A percentile compares a stretch with the other conserved stretches of the same genome.
Conservation (phyloP, 2,888 invertebrate species). For the Stratiomys singularior region DNA sequence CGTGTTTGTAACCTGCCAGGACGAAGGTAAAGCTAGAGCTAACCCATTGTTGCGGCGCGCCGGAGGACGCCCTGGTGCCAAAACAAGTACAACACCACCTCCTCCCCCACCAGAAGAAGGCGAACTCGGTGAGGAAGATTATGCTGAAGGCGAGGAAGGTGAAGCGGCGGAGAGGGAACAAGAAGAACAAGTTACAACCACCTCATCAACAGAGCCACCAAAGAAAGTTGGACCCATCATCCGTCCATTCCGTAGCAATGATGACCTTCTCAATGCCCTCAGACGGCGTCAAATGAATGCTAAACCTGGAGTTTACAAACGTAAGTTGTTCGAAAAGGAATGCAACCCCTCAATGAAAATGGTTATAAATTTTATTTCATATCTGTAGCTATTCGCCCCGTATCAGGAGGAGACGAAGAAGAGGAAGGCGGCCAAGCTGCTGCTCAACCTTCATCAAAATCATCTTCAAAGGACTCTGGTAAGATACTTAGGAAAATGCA, state of each 20-base stretch:
- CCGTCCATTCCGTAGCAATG: constrained; percentile 82
- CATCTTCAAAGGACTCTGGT: constrained; percentile 45
- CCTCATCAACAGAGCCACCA: constrained; percentile 76
- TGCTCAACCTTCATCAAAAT: constrained; percentile 56
- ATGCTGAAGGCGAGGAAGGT: constrained; percentile 66
- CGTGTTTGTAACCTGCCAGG: constrained; percentile 54
- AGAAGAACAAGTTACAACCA: constrained; percentile 68
- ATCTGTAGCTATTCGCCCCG: constrained; percentile 33
- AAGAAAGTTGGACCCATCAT: constrained; percentile 74
- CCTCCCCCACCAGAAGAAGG: constrained; percentile 57
- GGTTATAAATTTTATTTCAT: background rate
- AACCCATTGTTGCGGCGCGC: constrained; percentile 55
- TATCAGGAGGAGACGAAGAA: constrained; percentile 55
- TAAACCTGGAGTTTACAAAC: constrained; percentile 67
- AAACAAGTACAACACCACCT: constrained; percentile 60
- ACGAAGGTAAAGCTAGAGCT: constrained; percentile 49
- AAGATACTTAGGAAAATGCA: background rate
- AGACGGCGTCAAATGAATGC: constrained; percentile 79
- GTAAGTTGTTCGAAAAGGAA: constrained; percentile 42
- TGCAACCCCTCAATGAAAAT: background rate
- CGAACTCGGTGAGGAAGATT: constrained; percentile 67
- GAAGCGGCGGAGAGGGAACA: constrained; percentile 67
- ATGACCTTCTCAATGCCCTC: constrained; percentile 77
- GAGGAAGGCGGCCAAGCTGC: constrained; percentile 57
- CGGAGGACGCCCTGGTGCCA: constrained; percentile 42